These are phyloP conservation scores for Lycophotia porphyrea DNA, from an alignment of 2,888 invertebrate species.

Conservation along the genomic window DNA sequence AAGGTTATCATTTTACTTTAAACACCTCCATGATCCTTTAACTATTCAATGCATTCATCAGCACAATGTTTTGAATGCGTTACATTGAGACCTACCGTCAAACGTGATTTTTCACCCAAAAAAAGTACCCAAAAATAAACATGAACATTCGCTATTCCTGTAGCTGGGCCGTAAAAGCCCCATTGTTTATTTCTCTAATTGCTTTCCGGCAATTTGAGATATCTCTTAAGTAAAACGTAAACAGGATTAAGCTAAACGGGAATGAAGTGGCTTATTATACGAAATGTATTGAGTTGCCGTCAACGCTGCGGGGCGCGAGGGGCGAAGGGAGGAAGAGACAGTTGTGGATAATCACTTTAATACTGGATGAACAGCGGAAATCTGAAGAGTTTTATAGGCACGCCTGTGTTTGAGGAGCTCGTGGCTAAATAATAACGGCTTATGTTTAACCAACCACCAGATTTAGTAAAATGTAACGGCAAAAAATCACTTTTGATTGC, in stretches of 20 bases:
- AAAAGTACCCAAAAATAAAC: not conserved
- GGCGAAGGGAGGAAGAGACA: not conserved
- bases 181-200: conserved; percentile 58
- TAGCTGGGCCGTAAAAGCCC: not conserved
- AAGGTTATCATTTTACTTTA: no score
- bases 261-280: conserved; percentile 21
- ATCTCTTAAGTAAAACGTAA: conserved; percentile 53
- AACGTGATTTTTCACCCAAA: no score
- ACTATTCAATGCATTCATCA: no score
- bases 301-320: not conserved
- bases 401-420: not conserved
- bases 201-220: conserved; percentile 47
- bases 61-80: no score
- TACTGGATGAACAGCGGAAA: not conserved
- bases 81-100: no score
- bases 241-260: conserved; percentile 47
- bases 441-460: no score
- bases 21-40: no score
- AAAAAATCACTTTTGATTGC: no score
- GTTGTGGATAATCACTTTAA: conserved; percentile 33
- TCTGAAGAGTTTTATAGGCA: conserved; percentile 25
- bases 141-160: not conserved
- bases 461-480: no score
- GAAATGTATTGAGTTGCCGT: conserved; percentile 43
- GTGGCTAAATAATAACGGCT: no score